These are phyloP conservation scores for Heterotis niloticus DNA, from an alignment of 2,113 vertebrate species.

Conservation along the genomic window DNA sequence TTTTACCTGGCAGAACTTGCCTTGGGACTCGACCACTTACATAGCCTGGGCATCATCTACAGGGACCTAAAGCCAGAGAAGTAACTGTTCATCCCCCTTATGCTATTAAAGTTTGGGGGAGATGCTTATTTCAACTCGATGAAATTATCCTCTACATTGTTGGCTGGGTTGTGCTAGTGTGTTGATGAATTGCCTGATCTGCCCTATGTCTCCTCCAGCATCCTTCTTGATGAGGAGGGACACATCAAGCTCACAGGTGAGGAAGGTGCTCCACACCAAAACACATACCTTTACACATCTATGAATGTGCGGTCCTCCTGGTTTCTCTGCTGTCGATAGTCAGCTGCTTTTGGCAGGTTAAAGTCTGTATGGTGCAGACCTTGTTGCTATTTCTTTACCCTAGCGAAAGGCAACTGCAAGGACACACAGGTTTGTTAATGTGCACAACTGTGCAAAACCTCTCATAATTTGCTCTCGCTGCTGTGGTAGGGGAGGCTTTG, in stretches of 20 bases:
- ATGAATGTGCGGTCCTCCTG: neutral
- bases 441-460: no score
- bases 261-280: constrained; percentile 13
- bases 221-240: constrained; percentile 76
- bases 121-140: neutral
- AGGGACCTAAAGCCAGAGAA: constrained; percentile 28
- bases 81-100: neutral
- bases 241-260: constrained; percentile 77
- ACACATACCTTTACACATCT: neutral
- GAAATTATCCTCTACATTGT: neutral
- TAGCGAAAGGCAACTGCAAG: no score
- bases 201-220: constrained; percentile 47
- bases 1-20: constrained; percentile 26
- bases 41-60: constrained; percentile 27
- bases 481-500: no score
- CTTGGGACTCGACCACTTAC: constrained; percentile 21
- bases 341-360: constrained; percentile 87
- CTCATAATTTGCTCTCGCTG: no score
- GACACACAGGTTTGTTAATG: no score
- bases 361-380: neutral
- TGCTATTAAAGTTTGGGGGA: no score
- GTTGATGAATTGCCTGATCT: neutral
- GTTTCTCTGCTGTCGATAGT: neutral
- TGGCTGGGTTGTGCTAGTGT: neutral
- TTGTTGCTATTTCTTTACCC: neutral